Base-by-base conservation (phyloP, 1,140 invertebrate species). In the Oryctes rhinoceros region DNA sequence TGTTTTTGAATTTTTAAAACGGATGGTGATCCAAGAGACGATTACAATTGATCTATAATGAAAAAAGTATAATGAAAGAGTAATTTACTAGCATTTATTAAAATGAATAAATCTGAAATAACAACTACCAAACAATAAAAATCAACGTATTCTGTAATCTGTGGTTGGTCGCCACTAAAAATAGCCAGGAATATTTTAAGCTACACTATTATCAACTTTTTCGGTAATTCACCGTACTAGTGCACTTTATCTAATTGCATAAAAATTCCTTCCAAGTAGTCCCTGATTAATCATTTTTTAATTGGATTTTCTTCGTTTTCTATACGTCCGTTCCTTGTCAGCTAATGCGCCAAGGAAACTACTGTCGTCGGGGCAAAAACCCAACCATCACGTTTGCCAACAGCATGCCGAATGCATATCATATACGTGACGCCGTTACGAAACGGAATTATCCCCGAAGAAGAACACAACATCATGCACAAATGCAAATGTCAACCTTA, bases 241-340 rank as follows among this genome's bases (percentile, higher is more conserved):
- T 37, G 18, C 24, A 35, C 35, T 71, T 71, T 37, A 71, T 18
- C 24, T 71, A 71, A 71, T 71, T 71, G 65, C 65, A 71, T 71
- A 71, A 71, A 71, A 71, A 30, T 71, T 35, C 35, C 65, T 7
- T 35, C 65, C 20, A 20, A 37, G 65, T 24, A 37, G 65, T 71
- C 65, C 37, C 35, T 71, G 65, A 71, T 71, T 71, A 71, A 71
- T 71, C 9, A 71, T 71, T 71, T 71, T 71, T 71, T 71, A 71
- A 71, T 71, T 71, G 24, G 65, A 71, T 35, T 71, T 37, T 37
- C 65, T 13, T 71, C 20, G 65, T 71, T 71, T 71, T 71, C 20
- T 24, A 59, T 18, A 59, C 18, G 53, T 18, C 18, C 53, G 6
- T 59, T 59, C 13, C 53, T 18, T 59, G 13, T 59, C 15, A 44